Conservation (phyloP, 2,888 invertebrate species). For the Invenusta paracnida region DNA sequence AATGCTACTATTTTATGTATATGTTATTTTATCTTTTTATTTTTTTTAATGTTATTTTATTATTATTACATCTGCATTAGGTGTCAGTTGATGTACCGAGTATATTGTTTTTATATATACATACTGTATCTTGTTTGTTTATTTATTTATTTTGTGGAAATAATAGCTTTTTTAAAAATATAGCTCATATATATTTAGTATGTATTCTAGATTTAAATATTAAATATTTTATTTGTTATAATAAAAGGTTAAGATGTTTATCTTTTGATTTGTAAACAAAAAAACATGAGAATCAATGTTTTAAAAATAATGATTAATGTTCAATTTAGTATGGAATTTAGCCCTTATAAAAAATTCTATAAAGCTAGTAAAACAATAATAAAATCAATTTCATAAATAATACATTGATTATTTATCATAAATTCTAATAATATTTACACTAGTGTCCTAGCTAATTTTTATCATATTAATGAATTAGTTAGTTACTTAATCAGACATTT, state of each 20-base stretch:
- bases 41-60: neutral
- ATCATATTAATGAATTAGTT: too few relatives aligned
- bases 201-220: neutral
- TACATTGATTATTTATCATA: too few relatives aligned
- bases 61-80: neutral
- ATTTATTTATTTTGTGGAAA: neutral
- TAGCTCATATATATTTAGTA: neutral
- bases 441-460: too few relatives aligned
- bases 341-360: too few relatives aligned
- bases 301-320: neutral
- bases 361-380: too few relatives aligned
- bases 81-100: neutral
- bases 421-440: too few relatives aligned
- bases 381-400: too few relatives aligned
- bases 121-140: neutral
- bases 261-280: neutral
- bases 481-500: too few relatives aligned
- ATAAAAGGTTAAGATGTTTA: neutral
- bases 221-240: neutral
- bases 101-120: neutral
- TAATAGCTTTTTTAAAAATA: neutral
- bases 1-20: too few relatives aligned
- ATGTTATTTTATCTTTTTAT: neutral
- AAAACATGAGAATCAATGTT: neutral
- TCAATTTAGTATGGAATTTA: neutral